These are phyloP conservation scores for Crotalus viridis DNA, from an alignment of 2,113 vertebrate species.

Conservation along the genomic window DNA sequence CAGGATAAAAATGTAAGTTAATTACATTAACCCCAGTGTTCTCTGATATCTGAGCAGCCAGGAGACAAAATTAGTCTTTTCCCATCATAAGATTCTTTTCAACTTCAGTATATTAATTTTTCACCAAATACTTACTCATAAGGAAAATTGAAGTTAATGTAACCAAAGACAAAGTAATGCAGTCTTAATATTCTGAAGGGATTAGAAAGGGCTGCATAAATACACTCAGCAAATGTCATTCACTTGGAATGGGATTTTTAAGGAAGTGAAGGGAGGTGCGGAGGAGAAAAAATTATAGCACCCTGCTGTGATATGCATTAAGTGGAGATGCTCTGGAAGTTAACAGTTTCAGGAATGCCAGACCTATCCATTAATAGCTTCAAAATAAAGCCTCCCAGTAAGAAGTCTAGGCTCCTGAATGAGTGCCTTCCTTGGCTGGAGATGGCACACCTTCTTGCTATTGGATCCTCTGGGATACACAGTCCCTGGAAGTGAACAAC, in stretches of 20 bases:
- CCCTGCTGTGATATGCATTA: constrained; percentile 19
- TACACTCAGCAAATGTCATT: constrained; percentile 74
- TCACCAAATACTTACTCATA: constrained; percentile 80
- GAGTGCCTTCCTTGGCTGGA: not conserved
- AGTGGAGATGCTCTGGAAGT: constrained; percentile 58
- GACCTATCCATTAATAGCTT: not conserved
- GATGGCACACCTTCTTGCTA: not conserved
- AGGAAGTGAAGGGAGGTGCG: constrained; percentile 47
- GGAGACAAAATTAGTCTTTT: constrained; percentile 77
- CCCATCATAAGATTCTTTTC: constrained; percentile 77
- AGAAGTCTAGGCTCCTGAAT: not conserved
- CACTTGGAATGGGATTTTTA: constrained; percentile 69
- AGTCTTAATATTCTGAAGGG: constrained; percentile 78
- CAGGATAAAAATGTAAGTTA: constrained; percentile 76
- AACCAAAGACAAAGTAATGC: constrained; percentile 77
- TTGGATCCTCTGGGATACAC: not conserved
- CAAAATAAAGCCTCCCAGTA: not conserved
- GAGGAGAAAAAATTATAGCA: constrained; percentile 42
- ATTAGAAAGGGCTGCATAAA: constrained; percentile 72
- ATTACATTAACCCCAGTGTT: constrained; percentile 78
- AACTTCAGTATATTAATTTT: constrained; percentile 81
- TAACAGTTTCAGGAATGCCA: constrained; percentile 37
- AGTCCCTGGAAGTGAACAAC: not conserved
- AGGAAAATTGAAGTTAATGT: constrained; percentile 81
- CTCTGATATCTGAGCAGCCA: constrained; percentile 73